These are phyloP conservation scores for Phymastichus coffea DNA, from an alignment of 1,140 invertebrate genomes.

Conservation along the genomic window DNA sequence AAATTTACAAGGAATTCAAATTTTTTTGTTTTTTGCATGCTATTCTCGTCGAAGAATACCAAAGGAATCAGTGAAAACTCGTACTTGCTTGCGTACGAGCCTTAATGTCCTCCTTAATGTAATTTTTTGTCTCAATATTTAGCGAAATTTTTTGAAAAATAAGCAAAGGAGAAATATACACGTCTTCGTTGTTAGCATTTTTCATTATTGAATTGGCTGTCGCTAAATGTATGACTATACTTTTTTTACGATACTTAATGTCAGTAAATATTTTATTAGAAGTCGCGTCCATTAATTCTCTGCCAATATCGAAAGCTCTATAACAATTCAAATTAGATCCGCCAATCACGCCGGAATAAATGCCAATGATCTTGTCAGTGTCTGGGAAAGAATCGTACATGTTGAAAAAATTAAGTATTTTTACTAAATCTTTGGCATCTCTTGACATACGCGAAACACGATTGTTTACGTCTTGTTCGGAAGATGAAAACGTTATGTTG, in stretches of 20 bases:
- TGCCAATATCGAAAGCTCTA: background rate
- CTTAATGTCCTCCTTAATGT: conserved; percentile 30
- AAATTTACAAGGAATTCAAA: conserved; percentile 28
- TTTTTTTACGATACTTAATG: background rate
- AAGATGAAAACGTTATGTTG: conserved; percentile 6
- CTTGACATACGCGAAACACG: background rate
- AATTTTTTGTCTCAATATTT: conserved; percentile 26
- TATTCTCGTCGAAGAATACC: conserved; percentile 30
- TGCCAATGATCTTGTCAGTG: too few relatives aligned
- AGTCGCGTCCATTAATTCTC: background rate
- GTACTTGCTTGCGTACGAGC: too few relatives aligned
- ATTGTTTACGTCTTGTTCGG: conserved; percentile 30
- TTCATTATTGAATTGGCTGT: too few relatives aligned
- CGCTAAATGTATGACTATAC: conserved; percentile 7
- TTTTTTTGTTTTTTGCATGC: conserved; percentile 33
- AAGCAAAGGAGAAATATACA: too few relatives aligned
- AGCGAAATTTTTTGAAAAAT: conserved; percentile 32
- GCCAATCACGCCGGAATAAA: background rate
- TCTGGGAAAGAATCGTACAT: background rate
- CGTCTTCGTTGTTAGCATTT: too few relatives aligned
- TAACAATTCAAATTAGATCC: conserved; percentile 2
- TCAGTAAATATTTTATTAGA: background rate
- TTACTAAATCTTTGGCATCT: background rate
- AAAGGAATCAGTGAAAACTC: conserved; percentile 33
- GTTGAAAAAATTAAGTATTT: background rate